A percentile compares a stretch with the other conserved stretches of the same genome.
These are phyloP conservation scores for Loxodonta africana DNA, from an alignment of 2,113 vertebrate genomes.

Conservation along the genomic window DNA sequence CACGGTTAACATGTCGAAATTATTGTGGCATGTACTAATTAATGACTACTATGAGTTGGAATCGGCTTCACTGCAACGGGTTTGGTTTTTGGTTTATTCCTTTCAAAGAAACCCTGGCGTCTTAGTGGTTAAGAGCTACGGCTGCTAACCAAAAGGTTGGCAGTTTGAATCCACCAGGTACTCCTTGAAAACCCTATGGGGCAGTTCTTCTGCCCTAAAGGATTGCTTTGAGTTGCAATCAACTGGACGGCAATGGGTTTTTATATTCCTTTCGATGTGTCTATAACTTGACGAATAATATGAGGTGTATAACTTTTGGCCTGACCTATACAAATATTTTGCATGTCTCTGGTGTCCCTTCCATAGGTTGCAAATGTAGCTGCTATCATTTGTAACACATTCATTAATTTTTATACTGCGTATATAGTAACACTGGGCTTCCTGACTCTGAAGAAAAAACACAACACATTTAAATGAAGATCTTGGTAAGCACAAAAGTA, in stretches of 20 bases:
- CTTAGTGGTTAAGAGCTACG: too few relatives aligned
- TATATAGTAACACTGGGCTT: conserved; percentile 16
- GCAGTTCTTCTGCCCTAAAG: too few relatives aligned
- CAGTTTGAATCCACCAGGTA: too few relatives aligned
- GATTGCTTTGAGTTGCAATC: too few relatives aligned
- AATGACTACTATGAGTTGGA: neutral
- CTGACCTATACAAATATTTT: neutral
- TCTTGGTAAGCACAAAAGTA: conserved; percentile 66
- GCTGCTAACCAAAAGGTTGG: too few relatives aligned
- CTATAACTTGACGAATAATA: neutral
- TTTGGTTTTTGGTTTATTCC: too few relatives aligned
- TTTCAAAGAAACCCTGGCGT: too few relatives aligned
- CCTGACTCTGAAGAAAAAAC: conserved; percentile 69
- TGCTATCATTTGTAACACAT: neutral
- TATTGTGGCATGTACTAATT: neutral
- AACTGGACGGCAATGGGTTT: too few relatives aligned
- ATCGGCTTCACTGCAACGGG: too few relatives aligned
- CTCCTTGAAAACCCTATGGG: too few relatives aligned
- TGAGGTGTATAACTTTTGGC: neutral
- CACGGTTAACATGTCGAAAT: neutral
- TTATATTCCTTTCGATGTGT: neutral
- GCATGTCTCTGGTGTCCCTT: neutral
- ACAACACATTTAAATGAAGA: conserved; percentile 68
- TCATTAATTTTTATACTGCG: conserved; percentile 1
- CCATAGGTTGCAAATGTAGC: neutral